A percentile compares a stretch with the other conserved stretches of the same genome.
phyloP scores from a whole-genome alignment of 2,113 vertebrate genomes.

The Pica pica region DNA sequence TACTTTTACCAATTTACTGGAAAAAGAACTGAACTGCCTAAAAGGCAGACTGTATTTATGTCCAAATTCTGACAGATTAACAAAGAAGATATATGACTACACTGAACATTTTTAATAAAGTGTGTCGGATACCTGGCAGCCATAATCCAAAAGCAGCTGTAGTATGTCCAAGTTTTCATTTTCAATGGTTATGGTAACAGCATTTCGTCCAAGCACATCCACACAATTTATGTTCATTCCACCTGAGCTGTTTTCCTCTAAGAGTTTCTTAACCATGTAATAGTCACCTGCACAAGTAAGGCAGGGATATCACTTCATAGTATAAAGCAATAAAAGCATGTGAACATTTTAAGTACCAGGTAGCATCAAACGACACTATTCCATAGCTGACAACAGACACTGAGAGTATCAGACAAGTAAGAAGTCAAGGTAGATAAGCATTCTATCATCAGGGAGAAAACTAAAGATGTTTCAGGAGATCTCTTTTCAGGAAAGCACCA shows the following conservation, averaged over 20 bases:
- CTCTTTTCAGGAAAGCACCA: background rate
- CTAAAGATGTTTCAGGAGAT: background rate
- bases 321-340: slow-evolving; percentile 1
- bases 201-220: slow-evolving; percentile 94
- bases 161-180: slow-evolving; percentile 97
- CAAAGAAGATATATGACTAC: background rate
- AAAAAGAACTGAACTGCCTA: background rate
- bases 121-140: slow-evolving; percentile 86
- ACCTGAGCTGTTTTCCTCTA: slow-evolving; percentile 90
- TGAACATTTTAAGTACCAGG: background rate
- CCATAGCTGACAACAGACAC: background rate
- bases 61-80: background rate
- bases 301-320: slow-evolving; percentile 23
- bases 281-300: slow-evolving; percentile 86
- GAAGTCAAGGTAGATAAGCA: background rate
- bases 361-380: background rate
- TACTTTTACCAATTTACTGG: background rate
- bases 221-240: slow-evolving; percentile 97
- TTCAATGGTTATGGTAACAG: slow-evolving; percentile 95
- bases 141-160: slow-evolving; percentile 92
- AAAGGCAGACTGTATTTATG: background rate
- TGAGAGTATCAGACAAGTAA: background rate
- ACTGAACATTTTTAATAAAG: background rate
- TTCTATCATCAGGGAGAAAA: background rate
- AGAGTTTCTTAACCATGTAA: slow-evolving; percentile 99